Percentiles rank a stretch among this genome's conserved stretches.
Conservation (phyloP, 2,797 vertebrate genomes). For the Miichthys miiuy region DNA sequence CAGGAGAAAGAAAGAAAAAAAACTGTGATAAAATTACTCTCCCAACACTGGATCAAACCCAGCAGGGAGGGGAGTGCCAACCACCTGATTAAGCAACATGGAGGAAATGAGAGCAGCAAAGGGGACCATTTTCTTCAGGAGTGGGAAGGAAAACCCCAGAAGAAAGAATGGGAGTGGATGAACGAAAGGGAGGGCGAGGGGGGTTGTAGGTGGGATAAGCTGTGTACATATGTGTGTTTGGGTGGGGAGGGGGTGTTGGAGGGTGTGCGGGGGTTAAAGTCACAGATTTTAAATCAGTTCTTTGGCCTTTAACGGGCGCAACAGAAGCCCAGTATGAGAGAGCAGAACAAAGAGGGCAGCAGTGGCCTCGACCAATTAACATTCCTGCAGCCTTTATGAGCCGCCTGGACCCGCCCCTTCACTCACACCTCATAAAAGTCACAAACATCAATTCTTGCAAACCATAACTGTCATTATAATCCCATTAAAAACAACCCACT, state of each 20-base stretch:
- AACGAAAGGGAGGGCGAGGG: neutral
- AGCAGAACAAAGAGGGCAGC: constrained; percentile 81
- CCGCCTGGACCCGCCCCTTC: constrained; percentile 78
- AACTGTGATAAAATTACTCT: constrained; percentile 57
- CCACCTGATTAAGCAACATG: constrained; percentile 67
- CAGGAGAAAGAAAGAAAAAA: constrained; percentile 14
- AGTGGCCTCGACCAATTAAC: constrained; percentile 88
- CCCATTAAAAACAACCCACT: constrained; percentile 85
- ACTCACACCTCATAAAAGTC: constrained; percentile 89
- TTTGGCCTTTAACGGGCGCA: constrained; percentile 77
- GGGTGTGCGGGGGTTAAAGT: constrained; percentile 62
- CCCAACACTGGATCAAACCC: constrained; percentile 62
- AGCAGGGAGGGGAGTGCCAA: constrained; percentile 20
- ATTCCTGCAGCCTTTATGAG: constrained; percentile 86
- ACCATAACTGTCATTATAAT: constrained; percentile 87
- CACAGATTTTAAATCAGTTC: constrained; percentile 86
- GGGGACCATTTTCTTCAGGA: constrained; percentile 61
- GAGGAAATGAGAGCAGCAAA: constrained; percentile 76
- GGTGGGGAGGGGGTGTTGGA: constrained; percentile 9
- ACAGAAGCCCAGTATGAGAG: constrained; percentile 81
- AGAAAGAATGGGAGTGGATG: constrained; percentile 49
- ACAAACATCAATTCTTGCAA: constrained; percentile 85
- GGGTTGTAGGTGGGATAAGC: constrained; percentile 42
- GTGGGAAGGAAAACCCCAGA: constrained; percentile 41
- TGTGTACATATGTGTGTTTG: constrained; percentile 50